phyloP scores from a whole-genome alignment of 2,797 vertebrate species.

The Eospalax fontanierii region DNA sequence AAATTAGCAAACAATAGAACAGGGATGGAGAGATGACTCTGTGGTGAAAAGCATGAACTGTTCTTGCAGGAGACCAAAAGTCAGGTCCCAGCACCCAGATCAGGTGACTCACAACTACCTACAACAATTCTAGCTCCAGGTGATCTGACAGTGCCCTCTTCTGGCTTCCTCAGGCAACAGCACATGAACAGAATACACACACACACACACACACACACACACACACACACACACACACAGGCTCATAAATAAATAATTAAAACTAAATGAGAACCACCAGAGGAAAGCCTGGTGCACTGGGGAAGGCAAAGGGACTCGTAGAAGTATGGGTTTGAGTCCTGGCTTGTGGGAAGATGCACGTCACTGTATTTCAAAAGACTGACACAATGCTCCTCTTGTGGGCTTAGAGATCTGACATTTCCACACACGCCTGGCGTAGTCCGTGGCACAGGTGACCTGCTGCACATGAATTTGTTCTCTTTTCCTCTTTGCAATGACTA shows the following conservation, averaged over 20 bases:
- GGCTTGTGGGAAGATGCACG: background rate
- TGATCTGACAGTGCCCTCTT: background rate
- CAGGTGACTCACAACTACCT: background rate
- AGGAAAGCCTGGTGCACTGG: accelerated
- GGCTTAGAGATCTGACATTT: background rate
- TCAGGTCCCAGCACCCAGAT: background rate
- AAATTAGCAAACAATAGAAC: background rate
- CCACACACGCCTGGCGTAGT: background rate
- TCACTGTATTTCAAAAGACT: background rate
- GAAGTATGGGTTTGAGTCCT: background rate
- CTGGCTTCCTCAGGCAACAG: background rate
- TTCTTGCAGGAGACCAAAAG: background rate
- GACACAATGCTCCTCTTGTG: background rate
- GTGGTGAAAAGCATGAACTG: background rate
- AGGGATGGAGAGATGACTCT: background rate
- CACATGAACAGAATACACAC: background rate
- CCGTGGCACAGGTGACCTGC: background rate
- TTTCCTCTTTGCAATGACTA: background rate
- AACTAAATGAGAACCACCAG: background rate
- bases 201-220: background rate
- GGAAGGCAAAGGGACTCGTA: background rate
- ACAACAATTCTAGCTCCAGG: background rate
- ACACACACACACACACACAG: no score
- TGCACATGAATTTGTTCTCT: background rate
- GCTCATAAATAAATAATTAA: background rate